Evolutionary conservation across 2,113 vertebrate genomes (phyloP).

Genomic region (Mirounga angustirostris): DNA sequence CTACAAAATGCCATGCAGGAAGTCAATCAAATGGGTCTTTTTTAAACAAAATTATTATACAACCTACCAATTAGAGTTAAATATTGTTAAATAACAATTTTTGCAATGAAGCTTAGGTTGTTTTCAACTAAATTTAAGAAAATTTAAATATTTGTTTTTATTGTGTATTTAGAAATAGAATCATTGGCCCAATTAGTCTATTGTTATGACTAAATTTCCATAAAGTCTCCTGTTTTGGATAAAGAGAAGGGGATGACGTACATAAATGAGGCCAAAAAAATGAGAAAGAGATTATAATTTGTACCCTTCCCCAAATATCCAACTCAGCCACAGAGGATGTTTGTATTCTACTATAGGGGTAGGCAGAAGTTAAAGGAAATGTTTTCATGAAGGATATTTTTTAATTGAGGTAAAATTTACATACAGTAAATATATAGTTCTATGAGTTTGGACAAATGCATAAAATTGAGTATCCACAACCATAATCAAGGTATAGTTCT

Average conservation of each 20-base stretch:
- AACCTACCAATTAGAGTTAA: neutral
- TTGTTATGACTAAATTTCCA: neutral
- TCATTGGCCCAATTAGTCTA: neutral
- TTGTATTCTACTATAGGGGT: neutral
- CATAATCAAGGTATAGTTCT: neutral
- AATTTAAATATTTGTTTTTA: neutral
- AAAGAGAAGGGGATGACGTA: neutral
- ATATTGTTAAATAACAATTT: neutral
- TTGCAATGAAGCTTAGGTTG: neutral
- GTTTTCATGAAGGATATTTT: neutral
- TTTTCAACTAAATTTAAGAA: neutral
- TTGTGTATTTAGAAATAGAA: neutral
- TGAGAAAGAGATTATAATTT: neutral
- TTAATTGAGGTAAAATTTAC: neutral
- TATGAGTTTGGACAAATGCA: neutral
- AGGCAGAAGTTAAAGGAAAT: neutral
- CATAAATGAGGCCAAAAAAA: neutral
- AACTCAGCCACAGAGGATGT: neutral
- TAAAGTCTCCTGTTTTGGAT: neutral
- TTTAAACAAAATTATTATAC: neutral
- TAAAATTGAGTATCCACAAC: neutral
- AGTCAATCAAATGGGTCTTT: neutral
- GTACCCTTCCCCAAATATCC: rapidly evolving
- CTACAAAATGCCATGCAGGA: neutral
- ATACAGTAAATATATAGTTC: neutral